Conservation (phyloP, 2,113 vertebrate species). For the Galemys pyrenaicus region DNA sequence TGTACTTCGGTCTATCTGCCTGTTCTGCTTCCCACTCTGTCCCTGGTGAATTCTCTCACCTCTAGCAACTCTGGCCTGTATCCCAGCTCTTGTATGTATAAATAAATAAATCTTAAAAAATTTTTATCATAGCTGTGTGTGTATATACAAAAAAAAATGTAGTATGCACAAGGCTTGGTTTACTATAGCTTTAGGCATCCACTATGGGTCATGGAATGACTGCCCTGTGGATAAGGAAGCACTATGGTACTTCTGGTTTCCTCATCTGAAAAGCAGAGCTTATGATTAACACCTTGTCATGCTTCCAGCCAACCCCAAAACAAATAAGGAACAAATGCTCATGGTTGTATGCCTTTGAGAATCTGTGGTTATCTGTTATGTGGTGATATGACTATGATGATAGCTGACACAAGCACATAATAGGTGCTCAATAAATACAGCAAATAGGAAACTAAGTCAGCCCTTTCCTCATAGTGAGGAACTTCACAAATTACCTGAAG, state of each 20-base stretch:
- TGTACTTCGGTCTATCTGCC: no score
- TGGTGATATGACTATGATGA: neutral
- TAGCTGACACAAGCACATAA: neutral
- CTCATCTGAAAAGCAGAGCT: neutral
- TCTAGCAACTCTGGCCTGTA: no score
- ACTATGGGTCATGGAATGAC: neutral
- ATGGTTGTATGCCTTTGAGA: no score
- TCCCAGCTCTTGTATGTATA: no score
- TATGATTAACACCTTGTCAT: neutral
- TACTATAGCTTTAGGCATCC: neutral
- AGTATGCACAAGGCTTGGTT: neutral
- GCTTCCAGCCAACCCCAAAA: neutral
- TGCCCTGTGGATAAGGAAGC: neutral
- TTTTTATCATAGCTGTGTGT: no score
- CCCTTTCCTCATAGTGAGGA: neutral
- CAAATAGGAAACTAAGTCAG: neutral
- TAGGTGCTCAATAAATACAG: neutral
- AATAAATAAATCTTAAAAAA: no score
- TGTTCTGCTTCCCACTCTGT: no score
- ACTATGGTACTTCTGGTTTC: neutral
- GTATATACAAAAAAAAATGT: no score
- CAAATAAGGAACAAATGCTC: neutral
- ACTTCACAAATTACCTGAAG: neutral
- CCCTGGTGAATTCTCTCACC: no score
- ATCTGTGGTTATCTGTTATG: neutral